Evolutionary conservation across 2,113 vertebrate genomes (phyloP).

Genomic region (Nibea coibor): DNA sequence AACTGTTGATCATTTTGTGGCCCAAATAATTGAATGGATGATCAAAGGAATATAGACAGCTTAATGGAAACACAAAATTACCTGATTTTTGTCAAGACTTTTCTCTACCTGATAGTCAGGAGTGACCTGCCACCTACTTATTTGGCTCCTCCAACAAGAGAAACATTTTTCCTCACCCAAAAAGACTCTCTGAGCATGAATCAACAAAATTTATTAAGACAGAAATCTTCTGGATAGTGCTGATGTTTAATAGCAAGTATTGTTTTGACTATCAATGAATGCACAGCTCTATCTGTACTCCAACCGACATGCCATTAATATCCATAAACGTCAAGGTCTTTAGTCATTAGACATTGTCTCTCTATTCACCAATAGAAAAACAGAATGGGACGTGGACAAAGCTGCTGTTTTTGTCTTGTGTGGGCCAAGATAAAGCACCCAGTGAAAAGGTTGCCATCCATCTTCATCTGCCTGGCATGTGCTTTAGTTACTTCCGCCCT

Average conservation of each 20-base stretch:
- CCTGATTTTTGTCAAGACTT: neutral
- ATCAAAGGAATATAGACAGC: neutral
- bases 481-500: slow-evolving; percentile 73
- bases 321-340: slow-evolving; percentile 73
- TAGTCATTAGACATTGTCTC: slow-evolving; percentile 65
- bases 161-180: neutral
- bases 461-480: slow-evolving; percentile 79
- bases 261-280: slow-evolving; percentile 48
- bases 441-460: slow-evolving; percentile 82
- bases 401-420: slow-evolving; percentile 69
- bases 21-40: neutral
- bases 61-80: neutral
- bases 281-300: slow-evolving; percentile 32
- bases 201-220: neutral
- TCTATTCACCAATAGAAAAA: slow-evolving; percentile 55
- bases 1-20: neutral
- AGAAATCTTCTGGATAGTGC: slow-evolving; percentile 5
- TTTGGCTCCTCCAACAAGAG: neutral
- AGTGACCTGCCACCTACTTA: neutral
- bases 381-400: slow-evolving; percentile 57
- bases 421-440: slow-evolving; percentile 71
- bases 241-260: slow-evolving; percentile 8
- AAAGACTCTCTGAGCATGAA: neutral
- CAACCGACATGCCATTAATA: slow-evolving; percentile 60
- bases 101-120: neutral